Conservation (phyloP, 2,888 invertebrate species). For the Polia nebulosa region DNA sequence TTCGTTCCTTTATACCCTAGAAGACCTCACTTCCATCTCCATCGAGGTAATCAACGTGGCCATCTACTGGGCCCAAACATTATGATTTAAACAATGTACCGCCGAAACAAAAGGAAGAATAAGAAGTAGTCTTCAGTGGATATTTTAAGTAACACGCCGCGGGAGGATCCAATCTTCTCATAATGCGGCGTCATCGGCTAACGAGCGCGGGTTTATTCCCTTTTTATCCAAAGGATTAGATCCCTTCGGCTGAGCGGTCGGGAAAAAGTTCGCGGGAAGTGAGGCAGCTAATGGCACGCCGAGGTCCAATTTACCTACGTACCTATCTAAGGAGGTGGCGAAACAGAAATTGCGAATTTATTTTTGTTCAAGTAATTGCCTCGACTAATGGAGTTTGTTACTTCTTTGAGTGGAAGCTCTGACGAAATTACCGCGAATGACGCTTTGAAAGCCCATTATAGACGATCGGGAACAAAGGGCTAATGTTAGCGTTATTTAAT, state of each 20-base stretch:
- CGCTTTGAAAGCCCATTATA: slow-evolving; percentile 12
- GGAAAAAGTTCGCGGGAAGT: slow-evolving; percentile 53
- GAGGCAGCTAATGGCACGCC: slow-evolving; percentile 54
- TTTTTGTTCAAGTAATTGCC: slow-evolving; percentile 54
- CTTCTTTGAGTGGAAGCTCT: slow-evolving; percentile 21
- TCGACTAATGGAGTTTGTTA: slow-evolving; percentile 43
- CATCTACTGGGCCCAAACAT: no score
- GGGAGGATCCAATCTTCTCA: slow-evolving; percentile 65
- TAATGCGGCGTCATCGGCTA: slow-evolving; percentile 71
- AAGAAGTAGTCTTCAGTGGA: slow-evolving; percentile 39
- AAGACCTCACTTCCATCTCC: no score
- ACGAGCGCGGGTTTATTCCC: slow-evolving; percentile 66
- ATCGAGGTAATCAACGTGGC: no score
- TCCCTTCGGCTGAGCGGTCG: slow-evolving; percentile 32
- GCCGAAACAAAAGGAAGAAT: no score
- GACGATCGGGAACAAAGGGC: slow-evolving; percentile 19
- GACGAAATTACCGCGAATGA: slow-evolving; percentile 1
- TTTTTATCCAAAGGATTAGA: slow-evolving; percentile 60
- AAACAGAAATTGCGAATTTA: slow-evolving; percentile 41
- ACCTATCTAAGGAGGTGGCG: slow-evolving; percentile 45
- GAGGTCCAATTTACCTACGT: slow-evolving; percentile 60
- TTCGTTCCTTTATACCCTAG: no score
- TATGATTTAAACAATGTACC: no score
- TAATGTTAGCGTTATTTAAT: slow-evolving; percentile 21
- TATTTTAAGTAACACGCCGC: slow-evolving; percentile 65